These are phyloP conservation scores for Drymodes brunneopygia DNA, from an alignment of 2,113 vertebrate species.

Conservation along the genomic window DNA sequence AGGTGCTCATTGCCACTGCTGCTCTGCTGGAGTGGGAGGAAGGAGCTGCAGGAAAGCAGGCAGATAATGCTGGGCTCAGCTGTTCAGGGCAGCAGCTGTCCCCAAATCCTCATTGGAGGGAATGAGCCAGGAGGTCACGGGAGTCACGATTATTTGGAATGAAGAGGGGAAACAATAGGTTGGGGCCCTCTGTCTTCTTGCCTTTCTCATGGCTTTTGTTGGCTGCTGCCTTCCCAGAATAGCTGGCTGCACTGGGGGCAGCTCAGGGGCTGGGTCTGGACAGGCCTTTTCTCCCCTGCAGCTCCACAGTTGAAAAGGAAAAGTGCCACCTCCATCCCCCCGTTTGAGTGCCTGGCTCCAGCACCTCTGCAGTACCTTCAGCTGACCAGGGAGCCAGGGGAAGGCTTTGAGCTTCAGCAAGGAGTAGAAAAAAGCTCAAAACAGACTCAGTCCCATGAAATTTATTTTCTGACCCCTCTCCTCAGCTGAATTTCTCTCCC, in stretches of 20 bases:
- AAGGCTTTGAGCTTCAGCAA: neutral
- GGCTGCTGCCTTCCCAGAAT: conserved; percentile 5
- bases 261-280: neutral
- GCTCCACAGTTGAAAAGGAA: neutral
- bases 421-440: neutral
- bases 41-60: neutral
- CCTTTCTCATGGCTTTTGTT: conserved; percentile 22
- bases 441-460: neutral
- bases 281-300: neutral
- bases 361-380: neutral
- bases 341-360: neutral
- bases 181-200: conserved; percentile 20
- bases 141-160: conserved; percentile 40
- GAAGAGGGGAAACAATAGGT: conserved; percentile 49
- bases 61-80: conserved; percentile 21
- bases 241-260: neutral
- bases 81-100: conserved; percentile 56
- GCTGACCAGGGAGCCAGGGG: neutral
- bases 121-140: conserved; percentile 38
- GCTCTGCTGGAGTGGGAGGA: neutral
- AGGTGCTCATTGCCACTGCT: neutral
- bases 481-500: neutral
- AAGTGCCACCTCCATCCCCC: neutral
- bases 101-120: neutral
- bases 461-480: neutral